Percentiles rank a stretch among this genome's conserved stretches.
phyloP scores from a whole-genome alignment of 1,140 invertebrate genomes.

The Kradibia gibbosae region DNA sequence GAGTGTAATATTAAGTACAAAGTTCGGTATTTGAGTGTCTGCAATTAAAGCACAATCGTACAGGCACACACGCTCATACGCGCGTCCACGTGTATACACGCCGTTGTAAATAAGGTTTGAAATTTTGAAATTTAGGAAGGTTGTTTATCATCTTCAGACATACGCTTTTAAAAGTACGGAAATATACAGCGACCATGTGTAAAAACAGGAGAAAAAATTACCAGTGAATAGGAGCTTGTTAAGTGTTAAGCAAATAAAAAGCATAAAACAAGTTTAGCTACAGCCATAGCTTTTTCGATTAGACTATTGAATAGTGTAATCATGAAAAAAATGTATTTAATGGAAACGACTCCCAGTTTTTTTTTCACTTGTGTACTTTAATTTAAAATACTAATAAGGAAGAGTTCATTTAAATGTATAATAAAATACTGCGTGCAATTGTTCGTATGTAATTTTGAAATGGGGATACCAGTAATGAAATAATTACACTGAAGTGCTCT shows the following conservation, averaged over 20 bases:
- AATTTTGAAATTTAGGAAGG: background rate
- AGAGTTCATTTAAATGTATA: background rate
- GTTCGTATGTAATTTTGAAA: background rate
- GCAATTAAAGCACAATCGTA: slow-evolving; percentile 22
- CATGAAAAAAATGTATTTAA: background rate
- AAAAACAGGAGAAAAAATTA: background rate
- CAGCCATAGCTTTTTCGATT: background rate
- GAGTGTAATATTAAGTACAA: background rate
- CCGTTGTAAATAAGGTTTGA: background rate
- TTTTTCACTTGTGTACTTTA: background rate
- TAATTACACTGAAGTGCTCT: background rate
- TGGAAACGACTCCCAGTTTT: background rate
- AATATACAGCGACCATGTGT: too few species aligned
- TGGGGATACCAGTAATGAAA: slow-evolving; percentile 24
- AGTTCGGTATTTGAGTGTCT: slow-evolving; percentile 1
- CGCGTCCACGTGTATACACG: background rate
- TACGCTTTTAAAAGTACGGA: background rate
- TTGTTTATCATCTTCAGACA: slow-evolving; percentile 14
- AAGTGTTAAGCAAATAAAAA: background rate
- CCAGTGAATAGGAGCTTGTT: background rate
- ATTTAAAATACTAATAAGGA: background rate
- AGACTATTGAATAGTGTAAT: background rate
- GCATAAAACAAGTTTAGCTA: background rate
- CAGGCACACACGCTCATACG: background rate
- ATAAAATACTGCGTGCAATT: background rate